phyloP scores from a whole-genome alignment of 2,113 vertebrate genomes.

The Chamaea fasciata region DNA sequence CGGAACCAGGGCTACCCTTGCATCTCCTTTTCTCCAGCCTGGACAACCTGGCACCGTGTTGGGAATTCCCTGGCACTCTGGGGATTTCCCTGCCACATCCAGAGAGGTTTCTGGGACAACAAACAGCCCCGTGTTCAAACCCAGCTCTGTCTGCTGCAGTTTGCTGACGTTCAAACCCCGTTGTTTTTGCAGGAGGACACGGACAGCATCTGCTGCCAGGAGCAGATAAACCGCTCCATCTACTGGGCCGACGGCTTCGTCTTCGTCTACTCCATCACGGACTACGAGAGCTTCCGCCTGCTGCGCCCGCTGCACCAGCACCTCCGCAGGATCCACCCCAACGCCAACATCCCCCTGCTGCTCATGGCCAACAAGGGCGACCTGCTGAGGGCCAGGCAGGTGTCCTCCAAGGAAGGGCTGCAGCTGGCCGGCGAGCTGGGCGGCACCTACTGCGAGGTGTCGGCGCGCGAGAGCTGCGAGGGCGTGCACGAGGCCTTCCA shows the following conservation, averaged over 20 bases:
- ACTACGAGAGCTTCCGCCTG: conserved; percentile 83
- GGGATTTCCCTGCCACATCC: background rate
- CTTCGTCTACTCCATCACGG: conserved; percentile 90
- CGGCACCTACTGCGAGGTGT: conserved; percentile 82
- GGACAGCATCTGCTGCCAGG: conserved; percentile 81
- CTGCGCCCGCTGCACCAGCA: conserved; percentile 89
- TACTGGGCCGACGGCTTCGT: conserved; percentile 95
- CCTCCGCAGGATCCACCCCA: conserved; percentile 86
- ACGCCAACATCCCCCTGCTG: conserved; percentile 86
- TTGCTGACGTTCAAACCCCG: background rate
- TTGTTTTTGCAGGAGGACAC: conserved; percentile 73
- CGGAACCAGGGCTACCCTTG: too few species aligned
- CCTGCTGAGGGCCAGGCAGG: conserved; percentile 85
- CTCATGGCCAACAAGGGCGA: conserved; percentile 91
- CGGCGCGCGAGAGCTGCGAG: conserved; percentile 87
- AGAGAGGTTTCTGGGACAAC: background rate
- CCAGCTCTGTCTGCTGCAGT: background rate
- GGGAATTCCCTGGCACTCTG: background rate
- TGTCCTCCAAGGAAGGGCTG: conserved; percentile 81
- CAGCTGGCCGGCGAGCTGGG: conserved; percentile 81
- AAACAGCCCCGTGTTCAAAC: background rate
- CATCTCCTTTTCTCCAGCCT: background rate
- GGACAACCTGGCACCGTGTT: accelerated
- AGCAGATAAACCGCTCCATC: conserved; percentile 89
- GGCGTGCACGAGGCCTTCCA: conserved; percentile 84